These are phyloP conservation scores for Acholoe squamosa DNA, from an alignment of 2,888 invertebrate species.

Conservation along the genomic window DNA sequence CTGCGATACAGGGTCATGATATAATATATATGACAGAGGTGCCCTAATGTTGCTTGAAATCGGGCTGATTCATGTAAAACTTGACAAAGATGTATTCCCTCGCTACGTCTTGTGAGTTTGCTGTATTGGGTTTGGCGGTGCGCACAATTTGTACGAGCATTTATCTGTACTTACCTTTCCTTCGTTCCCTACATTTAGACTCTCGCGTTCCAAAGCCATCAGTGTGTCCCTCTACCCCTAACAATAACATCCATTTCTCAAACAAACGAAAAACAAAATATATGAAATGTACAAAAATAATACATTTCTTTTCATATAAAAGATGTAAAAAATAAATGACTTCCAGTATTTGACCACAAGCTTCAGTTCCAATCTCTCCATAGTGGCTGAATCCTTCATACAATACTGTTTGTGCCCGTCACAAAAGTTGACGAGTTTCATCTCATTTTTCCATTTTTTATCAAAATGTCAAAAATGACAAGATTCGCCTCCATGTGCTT, in stretches of 20 bases:
- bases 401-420: slow-evolving; percentile 58
- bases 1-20: slow-evolving; percentile 13
- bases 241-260: slow-evolving; percentile 51
- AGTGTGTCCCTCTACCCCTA: background rate
- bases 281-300: slow-evolving; percentile 80
- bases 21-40: slow-evolving; percentile 20
- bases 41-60: background rate
- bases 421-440: slow-evolving; percentile 21
- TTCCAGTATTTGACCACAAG: slow-evolving; percentile 58
- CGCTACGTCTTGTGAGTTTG: background rate
- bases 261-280: slow-evolving; percentile 59
- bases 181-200: background rate
- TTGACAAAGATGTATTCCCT: background rate
- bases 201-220: slow-evolving; percentile 42
- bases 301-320: slow-evolving; percentile 77
- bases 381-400: slow-evolving; percentile 36
- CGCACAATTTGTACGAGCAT: background rate
- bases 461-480: slow-evolving; percentile 50
- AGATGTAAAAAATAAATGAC: slow-evolving; percentile 78
- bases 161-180: background rate
- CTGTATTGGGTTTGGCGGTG: slow-evolving; percentile 47
- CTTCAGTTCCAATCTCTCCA: slow-evolving; percentile 2
- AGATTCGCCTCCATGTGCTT: slow-evolving; percentile 30
- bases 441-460: slow-evolving; percentile 26
- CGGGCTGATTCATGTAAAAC: background rate